phyloP scores from a whole-genome alignment of 2,113 vertebrate species.

The Carollia perspicillata region DNA sequence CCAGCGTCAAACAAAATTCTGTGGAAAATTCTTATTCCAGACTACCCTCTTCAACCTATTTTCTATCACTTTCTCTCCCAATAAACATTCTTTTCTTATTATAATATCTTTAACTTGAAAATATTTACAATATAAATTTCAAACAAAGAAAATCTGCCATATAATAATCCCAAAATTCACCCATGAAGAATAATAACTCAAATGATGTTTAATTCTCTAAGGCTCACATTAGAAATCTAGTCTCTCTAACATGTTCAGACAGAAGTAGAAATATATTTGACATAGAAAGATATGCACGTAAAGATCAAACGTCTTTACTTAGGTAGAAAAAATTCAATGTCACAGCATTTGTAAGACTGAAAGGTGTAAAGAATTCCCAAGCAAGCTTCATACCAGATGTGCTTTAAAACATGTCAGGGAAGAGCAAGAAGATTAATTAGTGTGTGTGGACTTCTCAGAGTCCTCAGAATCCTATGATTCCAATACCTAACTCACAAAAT shows the following conservation, averaged over 20 bases:
- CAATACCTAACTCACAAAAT: not conserved
- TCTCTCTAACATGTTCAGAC: not conserved
- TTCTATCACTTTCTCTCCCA: not conserved
- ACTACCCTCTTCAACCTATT: not conserved
- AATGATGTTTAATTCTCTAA: slow-evolving; percentile 9
- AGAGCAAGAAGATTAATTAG: not conserved
- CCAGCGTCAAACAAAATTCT: not conserved
- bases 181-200: slow-evolving; percentile 21
- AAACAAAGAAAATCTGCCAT: not conserved
- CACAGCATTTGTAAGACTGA: not conserved
- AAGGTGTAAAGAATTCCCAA: not conserved
- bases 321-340: not conserved
- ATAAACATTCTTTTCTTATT: not conserved
- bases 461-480: not conserved
- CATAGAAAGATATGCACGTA: not conserved
- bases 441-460: not conserved
- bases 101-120: not conserved
- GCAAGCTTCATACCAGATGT: not conserved
- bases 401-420: not conserved
- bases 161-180: slow-evolving; percentile 20
- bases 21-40: not conserved
- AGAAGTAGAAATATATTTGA: not conserved
- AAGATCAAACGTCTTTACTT: not conserved
- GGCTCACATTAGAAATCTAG: not conserved
- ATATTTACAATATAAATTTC: slow-evolving; percentile 10